These are phyloP conservation scores for Fukomys damarensis DNA, from an alignment of 2,113 vertebrate genomes.

Conservation along the genomic window DNA sequence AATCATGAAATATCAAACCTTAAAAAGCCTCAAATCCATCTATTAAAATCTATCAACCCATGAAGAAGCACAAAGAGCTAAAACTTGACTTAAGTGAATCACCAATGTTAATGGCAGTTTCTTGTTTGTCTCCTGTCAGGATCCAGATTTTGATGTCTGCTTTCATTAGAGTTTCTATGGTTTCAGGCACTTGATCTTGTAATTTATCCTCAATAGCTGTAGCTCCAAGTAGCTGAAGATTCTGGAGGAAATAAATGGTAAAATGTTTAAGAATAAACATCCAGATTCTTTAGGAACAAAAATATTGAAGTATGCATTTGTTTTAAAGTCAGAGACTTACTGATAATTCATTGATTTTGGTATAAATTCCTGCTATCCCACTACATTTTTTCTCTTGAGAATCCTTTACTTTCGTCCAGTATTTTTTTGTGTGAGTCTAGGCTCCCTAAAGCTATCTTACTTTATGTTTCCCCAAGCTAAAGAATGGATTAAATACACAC, in stretches of 20 bases:
- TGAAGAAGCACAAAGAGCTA: neutral
- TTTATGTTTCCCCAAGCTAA: neutral
- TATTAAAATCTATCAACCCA: neutral
- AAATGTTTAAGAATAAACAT: neutral
- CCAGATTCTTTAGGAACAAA: constrained; percentile 28
- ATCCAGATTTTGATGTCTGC: constrained; percentile 99
- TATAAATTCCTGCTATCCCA: neutral
- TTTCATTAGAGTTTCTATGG: constrained; percentile 98
- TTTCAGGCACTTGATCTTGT: constrained; percentile 98
- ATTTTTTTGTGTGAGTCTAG: neutral
- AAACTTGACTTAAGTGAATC: constrained; percentile 49
- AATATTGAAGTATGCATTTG: neutral
- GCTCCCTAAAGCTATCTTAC: neutral
- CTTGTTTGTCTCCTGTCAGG: constrained; percentile 98
- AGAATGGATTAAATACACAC: neutral
- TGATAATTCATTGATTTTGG: neutral
- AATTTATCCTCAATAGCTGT: constrained; percentile 98
- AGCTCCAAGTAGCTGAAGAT: constrained; percentile 97
- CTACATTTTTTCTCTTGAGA: neutral
- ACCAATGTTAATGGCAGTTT: constrained; percentile 99
- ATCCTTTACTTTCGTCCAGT: neutral
- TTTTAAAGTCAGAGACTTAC: constrained; percentile 25
- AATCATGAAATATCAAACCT: neutral
- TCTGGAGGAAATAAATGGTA: constrained; percentile 85
- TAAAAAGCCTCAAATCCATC: neutral